Evolutionary conservation across 2,113 vertebrate genomes (phyloP).

Genomic region (Ochotona princeps): DNA sequence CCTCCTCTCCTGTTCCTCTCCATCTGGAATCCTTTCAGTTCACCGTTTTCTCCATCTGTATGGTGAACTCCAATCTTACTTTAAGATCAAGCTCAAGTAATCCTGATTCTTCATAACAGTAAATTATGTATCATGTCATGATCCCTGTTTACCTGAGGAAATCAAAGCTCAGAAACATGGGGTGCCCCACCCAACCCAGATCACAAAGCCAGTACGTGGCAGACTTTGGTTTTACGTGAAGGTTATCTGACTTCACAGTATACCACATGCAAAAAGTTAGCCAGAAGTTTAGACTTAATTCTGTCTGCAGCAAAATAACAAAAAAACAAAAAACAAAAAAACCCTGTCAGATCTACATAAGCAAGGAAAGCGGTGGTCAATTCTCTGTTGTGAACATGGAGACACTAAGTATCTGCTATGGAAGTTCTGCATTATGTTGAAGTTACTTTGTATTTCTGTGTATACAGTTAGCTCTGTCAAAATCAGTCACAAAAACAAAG

Average conservation of each 20-base stretch:
- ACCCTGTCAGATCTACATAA: neutral
- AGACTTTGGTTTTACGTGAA: neutral
- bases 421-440: neutral
- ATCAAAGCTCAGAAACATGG: neutral
- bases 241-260: neutral
- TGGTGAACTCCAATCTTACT: neutral
- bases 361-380: neutral
- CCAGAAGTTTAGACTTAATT: neutral
- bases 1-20: neutral
- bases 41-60: neutral
- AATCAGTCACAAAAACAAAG: constrained; percentile 41
- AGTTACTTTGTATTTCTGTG: neutral
- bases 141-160: neutral
- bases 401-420: neutral
- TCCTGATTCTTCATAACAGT: neutral
- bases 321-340: too few relatives aligned
- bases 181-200: neutral
- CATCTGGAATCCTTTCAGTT: neutral
- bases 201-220: neutral
- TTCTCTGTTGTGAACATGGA: neutral
- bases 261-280: neutral
- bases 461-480: neutral
- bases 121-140: neutral
- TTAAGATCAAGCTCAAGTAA: neutral
- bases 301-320: neutral